Conservation (phyloP, 2,797 vertebrate genomes). For the Onychomys torridus region DNA sequence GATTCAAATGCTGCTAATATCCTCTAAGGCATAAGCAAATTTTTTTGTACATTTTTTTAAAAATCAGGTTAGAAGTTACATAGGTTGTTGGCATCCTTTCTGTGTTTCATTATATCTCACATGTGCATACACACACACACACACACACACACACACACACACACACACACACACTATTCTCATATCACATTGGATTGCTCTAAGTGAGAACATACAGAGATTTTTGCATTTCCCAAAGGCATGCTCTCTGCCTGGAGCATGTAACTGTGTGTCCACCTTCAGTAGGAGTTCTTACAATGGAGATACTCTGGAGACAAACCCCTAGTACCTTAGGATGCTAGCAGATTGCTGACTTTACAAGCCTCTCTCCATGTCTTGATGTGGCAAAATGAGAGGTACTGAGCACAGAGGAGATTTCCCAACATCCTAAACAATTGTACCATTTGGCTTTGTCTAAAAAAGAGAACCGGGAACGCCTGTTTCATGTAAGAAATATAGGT, state of each 20-base stretch:
- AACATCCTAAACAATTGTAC: constrained; percentile 69
- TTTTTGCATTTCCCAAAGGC: constrained; percentile 62
- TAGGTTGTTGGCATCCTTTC: neutral
- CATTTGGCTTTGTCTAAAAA: constrained; percentile 74
- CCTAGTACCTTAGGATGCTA: constrained; percentile 70
- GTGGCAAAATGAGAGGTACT: constrained; percentile 69
- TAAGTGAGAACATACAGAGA: constrained; percentile 36
- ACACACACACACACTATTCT: neutral
- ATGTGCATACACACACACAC: neutral
- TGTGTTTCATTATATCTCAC: constrained; percentile 6
- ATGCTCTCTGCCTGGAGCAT: constrained; percentile 38
- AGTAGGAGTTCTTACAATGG: constrained; percentile 64
- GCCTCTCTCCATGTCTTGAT: constrained; percentile 61
- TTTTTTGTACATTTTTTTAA: constrained; percentile 2
- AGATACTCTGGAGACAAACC: constrained; percentile 75
- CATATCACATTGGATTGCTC: neutral
- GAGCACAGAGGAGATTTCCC: constrained; percentile 70
- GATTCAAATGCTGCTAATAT: constrained; percentile 1
- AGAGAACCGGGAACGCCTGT: constrained; percentile 69
- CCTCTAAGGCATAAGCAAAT: neutral
- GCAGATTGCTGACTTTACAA: constrained; percentile 80
- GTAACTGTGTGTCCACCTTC: constrained; percentile 74
- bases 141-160: neutral
- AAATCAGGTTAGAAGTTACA: constrained; percentile 13
- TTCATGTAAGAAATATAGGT: constrained; percentile 59